Percentiles rank a stretch among this genome's conserved stretches.
Evolutionary conservation across 2,113 vertebrate species (phyloP).

Genomic region (Furnarius figulus): DNA sequence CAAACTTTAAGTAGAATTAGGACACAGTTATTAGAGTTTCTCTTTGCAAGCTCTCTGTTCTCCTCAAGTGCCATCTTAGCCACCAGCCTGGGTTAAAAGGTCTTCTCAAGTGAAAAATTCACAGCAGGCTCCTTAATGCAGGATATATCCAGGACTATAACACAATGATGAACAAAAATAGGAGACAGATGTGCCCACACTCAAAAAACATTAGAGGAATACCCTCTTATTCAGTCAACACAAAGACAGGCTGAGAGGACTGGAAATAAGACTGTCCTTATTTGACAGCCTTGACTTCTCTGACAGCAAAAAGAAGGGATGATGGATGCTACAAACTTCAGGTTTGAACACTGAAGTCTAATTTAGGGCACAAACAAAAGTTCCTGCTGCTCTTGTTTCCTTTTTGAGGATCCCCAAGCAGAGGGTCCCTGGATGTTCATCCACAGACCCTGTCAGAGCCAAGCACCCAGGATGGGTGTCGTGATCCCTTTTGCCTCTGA

Average conservation of each 20-base stretch:
- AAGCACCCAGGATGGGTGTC: not conserved
- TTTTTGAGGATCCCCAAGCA: not conserved
- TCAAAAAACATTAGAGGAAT: not conserved
- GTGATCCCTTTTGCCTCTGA: not conserved
- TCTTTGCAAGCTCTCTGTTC: not conserved
- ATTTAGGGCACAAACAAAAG: not conserved
- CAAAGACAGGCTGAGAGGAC: not conserved
- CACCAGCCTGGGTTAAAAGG: not conserved
- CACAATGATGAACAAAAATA: rapidly evolving
- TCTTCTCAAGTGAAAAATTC: not conserved
- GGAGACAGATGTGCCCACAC: not conserved
- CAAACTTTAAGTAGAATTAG: not conserved
- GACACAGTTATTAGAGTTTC: not conserved
- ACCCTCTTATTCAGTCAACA: not conserved
- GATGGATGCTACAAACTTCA: not conserved
- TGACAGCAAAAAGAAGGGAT: not conserved
- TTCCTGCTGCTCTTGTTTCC: not conserved
- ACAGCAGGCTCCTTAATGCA: not conserved
- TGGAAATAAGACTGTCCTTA: not conserved
- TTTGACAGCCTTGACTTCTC: not conserved
- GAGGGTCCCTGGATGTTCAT: not conserved
- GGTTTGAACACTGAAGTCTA: not conserved
- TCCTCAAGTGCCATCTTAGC: not conserved
- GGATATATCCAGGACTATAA: not conserved
- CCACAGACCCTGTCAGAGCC: not conserved